Base-by-base conservation (phyloP, 2,797 vertebrate genomes). In the Rhyacichthys aspro region DNA sequence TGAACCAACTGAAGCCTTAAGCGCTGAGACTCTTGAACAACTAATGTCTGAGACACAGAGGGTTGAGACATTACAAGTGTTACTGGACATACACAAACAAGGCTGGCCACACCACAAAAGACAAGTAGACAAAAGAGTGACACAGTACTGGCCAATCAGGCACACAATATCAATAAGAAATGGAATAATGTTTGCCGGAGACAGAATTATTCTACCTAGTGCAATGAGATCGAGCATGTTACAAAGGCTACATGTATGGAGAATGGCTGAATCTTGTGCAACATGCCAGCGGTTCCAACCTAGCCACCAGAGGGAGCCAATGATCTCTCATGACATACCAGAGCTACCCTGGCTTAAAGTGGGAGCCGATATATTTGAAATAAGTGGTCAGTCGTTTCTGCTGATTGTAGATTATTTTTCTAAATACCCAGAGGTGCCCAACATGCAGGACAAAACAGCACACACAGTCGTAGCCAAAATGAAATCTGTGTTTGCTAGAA, bases 341-440 rank as follows among this genome's bases (percentile, higher is more conserved):
- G 52, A 57, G 17, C 50, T 74, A 3, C 55, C 56, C 7, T 70
- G 61, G 46, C 58, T 61, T 1, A 74, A 74, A 44, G 17, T 61
- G 0, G 42, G 54, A 11, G 28, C 39, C 4, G 54, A 55, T 23
- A 43, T 55, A n/a, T 55, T 55, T 55, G 32, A 69, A 36, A 65
- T 65, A 12, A 42, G 49, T 47, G 28, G 42, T 54, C 61, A 57
- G 23, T 56, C 12, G 14, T 69, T 36, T 36, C 44, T 57, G 11
- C 5, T 57, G 39, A 59, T 68, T 11, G 44, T 68, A 4, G 59
- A 68, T 34, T 60, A 55, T 11, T 15, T 58, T 14, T 59, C 54
- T 8, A 57, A 48, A 45, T 64, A 58, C 33, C 55, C 63, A 17
- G 55, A 58, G 11, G 43, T 67, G 15, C 8, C 48, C 17, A 60